Evolutionary conservation across 2,888 invertebrate species (phyloP).

Genomic region (Archips xylosteana): DNA sequence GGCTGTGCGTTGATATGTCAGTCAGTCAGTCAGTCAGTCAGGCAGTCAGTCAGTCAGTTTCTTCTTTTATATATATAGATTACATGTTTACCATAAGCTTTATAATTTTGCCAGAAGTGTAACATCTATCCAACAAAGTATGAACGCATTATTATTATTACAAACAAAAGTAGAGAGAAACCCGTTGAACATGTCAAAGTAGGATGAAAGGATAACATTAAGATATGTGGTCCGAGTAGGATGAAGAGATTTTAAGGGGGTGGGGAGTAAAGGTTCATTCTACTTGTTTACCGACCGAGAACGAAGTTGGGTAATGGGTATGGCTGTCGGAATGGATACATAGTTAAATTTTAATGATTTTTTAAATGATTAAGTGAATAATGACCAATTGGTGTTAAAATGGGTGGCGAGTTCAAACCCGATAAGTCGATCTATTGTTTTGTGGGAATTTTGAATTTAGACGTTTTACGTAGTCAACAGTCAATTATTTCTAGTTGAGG

Average conservation of each 20-base stretch:
- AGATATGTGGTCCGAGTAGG: constrained; percentile 16
- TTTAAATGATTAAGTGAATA: too few species aligned
- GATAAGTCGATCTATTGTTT: too few species aligned
- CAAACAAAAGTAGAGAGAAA: constrained; percentile 12
- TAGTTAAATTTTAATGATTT: too few species aligned
- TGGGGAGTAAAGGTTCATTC: constrained; percentile 11
- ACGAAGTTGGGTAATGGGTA: not conserved
- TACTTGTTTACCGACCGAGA: constrained; percentile 1
- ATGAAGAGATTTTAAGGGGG: constrained; percentile 16
- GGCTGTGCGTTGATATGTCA: too few species aligned
- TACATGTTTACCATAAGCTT: not conserved
- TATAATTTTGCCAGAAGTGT: not conserved
- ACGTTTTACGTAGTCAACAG: too few species aligned
- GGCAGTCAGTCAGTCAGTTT: too few species aligned
- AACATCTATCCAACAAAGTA: not conserved
- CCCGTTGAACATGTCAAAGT: constrained; percentile 19
- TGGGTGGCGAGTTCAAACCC: too few species aligned
- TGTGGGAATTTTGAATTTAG: too few species aligned
- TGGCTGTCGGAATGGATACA: not conserved
- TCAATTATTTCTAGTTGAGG: too few species aligned
- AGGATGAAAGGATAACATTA: constrained; percentile 33
- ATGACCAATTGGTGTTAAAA: too few species aligned
- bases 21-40: too few species aligned
- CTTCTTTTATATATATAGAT: too few species aligned
- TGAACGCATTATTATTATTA: not conserved